phyloP scores from a whole-genome alignment of 2,113 vertebrate species.

The Recurvirostra avosetta region DNA sequence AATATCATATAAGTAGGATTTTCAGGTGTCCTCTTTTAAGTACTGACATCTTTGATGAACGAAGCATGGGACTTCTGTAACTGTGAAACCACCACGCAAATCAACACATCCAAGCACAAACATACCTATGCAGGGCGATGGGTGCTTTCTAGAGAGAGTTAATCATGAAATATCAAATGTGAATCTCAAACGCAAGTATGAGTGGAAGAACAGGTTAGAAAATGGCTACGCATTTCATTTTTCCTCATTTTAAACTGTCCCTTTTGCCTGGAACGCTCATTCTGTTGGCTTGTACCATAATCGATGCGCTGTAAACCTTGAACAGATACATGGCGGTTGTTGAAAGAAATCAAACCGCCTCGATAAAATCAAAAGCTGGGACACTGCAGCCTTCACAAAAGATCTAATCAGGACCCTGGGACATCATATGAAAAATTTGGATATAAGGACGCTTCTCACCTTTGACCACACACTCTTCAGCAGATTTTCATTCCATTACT shows the following conservation, averaged over 20 bases:
- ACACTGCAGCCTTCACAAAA: background rate
- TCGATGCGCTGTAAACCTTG: background rate
- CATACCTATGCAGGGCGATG: fast-evolving
- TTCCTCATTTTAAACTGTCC: background rate
- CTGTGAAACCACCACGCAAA: background rate
- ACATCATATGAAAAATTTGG: background rate
- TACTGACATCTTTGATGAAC: background rate
- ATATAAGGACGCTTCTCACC: background rate
- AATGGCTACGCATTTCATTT: background rate
- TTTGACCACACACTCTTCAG: background rate
- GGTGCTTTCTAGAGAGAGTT: background rate
- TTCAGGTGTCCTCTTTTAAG: background rate
- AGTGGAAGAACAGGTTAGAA: background rate
- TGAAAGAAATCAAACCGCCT: background rate
- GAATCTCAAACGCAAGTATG: background rate
- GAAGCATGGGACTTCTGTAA: background rate
- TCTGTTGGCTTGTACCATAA: background rate
- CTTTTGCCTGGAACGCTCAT: background rate
- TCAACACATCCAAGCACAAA: background rate
- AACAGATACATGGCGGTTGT: background rate
- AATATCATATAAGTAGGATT: background rate
- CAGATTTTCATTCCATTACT: background rate
- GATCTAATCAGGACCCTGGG: background rate
- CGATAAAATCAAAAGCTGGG: background rate
- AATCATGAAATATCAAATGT: background rate